These are phyloP conservation scores for Otolemur crassicaudatus DNA, from an alignment of 2,797 vertebrate species.

Conservation along the genomic window DNA sequence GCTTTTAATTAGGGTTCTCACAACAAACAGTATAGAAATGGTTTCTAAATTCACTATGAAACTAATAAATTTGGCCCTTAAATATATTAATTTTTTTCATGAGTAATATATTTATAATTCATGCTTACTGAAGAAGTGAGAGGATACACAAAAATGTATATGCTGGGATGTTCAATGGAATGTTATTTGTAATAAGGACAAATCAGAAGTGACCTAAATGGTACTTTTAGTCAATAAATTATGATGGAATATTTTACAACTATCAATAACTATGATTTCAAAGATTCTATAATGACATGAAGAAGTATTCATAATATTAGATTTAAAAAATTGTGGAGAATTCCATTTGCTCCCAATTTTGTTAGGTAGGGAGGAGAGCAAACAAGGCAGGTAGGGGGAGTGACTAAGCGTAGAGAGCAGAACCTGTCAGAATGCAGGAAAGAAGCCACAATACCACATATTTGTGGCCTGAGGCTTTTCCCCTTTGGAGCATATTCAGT, in stretches of 20 bases:
- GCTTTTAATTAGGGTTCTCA: background rate
- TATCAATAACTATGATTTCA: conserved; percentile 12
- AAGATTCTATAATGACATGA: background rate
- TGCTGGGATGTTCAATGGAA: background rate
- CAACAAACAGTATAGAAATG: background rate
- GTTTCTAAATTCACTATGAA: background rate
- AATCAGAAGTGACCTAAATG: background rate
- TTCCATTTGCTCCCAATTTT: background rate
- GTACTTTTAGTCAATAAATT: background rate
- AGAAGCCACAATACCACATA: too few relatives aligned
- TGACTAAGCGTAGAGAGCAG: too few relatives aligned
- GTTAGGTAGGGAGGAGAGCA: too few relatives aligned
- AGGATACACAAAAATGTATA: background rate
- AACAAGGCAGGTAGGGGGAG: too few relatives aligned
- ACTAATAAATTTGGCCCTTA: background rate
- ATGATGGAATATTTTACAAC: conserved; percentile 4
- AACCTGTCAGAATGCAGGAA: too few relatives aligned
- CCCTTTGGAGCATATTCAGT: too few relatives aligned
- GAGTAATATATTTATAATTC: background rate
- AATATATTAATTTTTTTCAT: background rate
- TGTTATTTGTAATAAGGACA: conserved; percentile 15
- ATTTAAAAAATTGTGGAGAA: background rate
- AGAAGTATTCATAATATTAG: background rate
- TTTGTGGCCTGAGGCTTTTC: too few relatives aligned
- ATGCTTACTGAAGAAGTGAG: background rate